Evolutionary conservation across 1,140 invertebrate species (phyloP), one percentile per base, ranked within the genome.

Genomic region (Sycobia sp.): DNA sequence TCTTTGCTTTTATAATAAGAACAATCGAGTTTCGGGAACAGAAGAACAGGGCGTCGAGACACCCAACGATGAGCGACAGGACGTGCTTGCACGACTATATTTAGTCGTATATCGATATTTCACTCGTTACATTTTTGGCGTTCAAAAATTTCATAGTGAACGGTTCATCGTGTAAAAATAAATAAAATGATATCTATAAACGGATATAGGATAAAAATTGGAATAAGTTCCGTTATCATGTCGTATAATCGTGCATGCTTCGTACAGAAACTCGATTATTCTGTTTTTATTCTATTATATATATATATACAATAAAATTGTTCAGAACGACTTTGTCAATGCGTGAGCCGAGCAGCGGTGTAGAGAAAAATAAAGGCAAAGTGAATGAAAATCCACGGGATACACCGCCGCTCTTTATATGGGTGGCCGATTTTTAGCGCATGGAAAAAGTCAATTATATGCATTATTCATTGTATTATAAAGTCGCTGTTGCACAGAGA

Each of bases 191-290:
- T n/a, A n/a, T n/a, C n/a, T n/a, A n/a, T n/a, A n/a, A n/a, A n/a
- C n/a, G n/a, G n/a, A n/a, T n/a, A n/a, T n/a, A n/a, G n/a, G n/a
- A n/a, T n/a, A n/a, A n/a, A n/a, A n/a, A n/a, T n/a, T n/a, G n/a
- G n/a, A n/a, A n/a, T n/a, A n/a, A n/a, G n/a, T n/a, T n/a, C n/a
- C n/a, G n/a, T n/a, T n/a, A n/a, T n/a, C n/a, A n/a, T n/a, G n/a
- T n/a, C n/a, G n/a, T n/a, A n/a, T n/a, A n/a, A n/a, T n/a, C n/a
- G n/a, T n/a, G n/a, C n/a, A 2, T 4, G 47, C 32, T 14, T 29
- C 16, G 4, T 8, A 51, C n/a, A 23, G 49, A 51, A 60, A 60
- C 25, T 60, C 57, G 34, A 60, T 60, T 43, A 51, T 51, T 51
- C 5, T 8, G 13, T 51, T 59, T 60, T 60, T 14, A 41, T 43